Evolutionary conservation across 2,797 vertebrate genomes (phyloP).

Genomic region (Craterocephalus amniculus): DNA sequence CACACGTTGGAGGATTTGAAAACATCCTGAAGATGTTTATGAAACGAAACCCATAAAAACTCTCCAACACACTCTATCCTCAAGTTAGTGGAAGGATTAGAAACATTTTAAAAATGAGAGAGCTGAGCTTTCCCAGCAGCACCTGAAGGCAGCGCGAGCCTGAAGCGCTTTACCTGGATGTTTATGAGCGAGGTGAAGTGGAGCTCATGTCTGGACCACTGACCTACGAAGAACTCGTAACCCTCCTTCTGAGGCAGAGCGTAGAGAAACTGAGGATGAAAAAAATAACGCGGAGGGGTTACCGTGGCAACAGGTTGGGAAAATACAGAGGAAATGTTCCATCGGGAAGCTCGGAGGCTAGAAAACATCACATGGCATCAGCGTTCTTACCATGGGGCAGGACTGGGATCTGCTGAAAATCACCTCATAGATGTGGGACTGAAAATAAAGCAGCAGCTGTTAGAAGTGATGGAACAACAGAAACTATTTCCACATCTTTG

Average conservation of each 20-base stretch:
- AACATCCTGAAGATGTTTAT: too few species aligned
- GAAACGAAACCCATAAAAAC: too few species aligned
- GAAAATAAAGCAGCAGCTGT: constrained; percentile 30
- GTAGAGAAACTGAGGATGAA: constrained; percentile 88
- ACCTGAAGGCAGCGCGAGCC: neutral
- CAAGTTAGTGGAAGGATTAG: too few species aligned
- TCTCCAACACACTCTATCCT: too few species aligned
- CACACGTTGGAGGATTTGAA: too few species aligned
- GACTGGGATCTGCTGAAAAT: constrained; percentile 85
- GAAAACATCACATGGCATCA: neutral
- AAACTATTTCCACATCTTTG: too few species aligned
- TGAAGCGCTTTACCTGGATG: constrained; percentile 85
- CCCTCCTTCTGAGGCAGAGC: constrained; percentile 92
- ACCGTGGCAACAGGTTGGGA: neutral
- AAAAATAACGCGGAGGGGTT: neutral
- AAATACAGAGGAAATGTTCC: neutral
- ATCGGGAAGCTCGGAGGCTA: neutral
- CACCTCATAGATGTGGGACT: constrained; percentile 88
- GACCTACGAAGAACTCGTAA: constrained; percentile 95
- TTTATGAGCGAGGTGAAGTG: constrained; percentile 97
- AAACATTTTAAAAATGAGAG: neutral
- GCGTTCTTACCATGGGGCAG: constrained; percentile 85
- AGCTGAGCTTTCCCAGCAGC: neutral
- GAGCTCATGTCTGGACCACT: constrained; percentile 91
- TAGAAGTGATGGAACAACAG: neutral